Percentiles rank a stretch among this genome's conserved stretches.
Evolutionary conservation across 1,140 invertebrate genomes (phyloP).

Genomic region (Drosophila paulistorum): DNA sequence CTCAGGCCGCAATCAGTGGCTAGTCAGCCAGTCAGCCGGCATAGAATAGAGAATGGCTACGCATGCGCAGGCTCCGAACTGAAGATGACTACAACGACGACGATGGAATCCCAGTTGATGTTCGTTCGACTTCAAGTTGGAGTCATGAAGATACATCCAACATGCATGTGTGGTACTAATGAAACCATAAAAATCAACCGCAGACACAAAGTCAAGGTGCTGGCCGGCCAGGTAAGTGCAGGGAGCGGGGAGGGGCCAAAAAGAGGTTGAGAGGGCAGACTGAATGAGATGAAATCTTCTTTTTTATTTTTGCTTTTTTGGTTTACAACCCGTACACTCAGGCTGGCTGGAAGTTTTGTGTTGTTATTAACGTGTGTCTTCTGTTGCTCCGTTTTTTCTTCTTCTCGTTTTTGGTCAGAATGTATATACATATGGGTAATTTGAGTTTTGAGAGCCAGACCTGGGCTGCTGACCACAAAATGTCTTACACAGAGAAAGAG

Average conservation of each 20-base stretch:
- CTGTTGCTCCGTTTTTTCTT: conserved; percentile 7
- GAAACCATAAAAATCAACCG: conserved; percentile 81
- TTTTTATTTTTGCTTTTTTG: neutral
- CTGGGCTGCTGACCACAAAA: conserved; percentile 70
- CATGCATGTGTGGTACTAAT: conserved; percentile 73
- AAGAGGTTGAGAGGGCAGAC: conserved; percentile 28
- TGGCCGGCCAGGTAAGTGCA: neutral
- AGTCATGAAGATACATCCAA: conserved; percentile 19
- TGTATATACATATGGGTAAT: conserved; percentile 60
- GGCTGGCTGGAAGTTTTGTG: conserved; percentile 1
- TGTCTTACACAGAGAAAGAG: conserved; percentile 43
- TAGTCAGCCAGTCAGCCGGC: conserved; percentile 12
- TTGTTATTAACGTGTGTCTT: conserved; percentile 58
- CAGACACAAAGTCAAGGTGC: conserved; percentile 46
- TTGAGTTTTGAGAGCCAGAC: conserved; percentile 59
- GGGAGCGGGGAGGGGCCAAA: neutral
- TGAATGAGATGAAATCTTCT: conserved; percentile 53
- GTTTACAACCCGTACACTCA: conserved; percentile 25
- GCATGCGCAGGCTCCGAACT: conserved; percentile 39
- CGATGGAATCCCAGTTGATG: conserved; percentile 5
- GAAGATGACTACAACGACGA: neutral
- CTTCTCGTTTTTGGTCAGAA: conserved; percentile 40
- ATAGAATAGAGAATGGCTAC: conserved; percentile 36
- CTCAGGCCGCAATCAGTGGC: conserved; percentile 69
- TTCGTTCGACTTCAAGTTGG: conserved; percentile 9